phyloP scores from a whole-genome alignment of 2,888 invertebrate species.

The Colletes collaris region DNA sequence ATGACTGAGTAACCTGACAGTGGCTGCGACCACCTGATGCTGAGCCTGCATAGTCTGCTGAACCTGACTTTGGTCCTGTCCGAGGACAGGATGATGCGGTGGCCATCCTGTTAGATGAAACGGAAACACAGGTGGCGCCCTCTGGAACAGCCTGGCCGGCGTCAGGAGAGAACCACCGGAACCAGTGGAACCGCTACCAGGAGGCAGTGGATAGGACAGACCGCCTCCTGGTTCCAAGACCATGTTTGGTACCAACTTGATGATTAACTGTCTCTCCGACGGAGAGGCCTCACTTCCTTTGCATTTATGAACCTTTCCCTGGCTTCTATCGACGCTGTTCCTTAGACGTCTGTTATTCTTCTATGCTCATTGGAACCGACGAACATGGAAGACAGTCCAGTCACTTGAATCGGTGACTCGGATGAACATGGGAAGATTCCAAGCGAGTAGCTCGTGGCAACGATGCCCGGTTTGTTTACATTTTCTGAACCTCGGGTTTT shows the following conservation, averaged over 20 bases:
- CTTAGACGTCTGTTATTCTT: too few species aligned
- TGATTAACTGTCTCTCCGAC: slow-evolving; percentile 56
- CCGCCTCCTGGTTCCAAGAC: slow-evolving; percentile 82
- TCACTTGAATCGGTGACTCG: background rate
- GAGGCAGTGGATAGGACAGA: slow-evolving; percentile 82
- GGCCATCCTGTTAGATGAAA: slow-evolving; percentile 82
- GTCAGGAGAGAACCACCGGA: slow-evolving; percentile 77
- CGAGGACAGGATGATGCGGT: slow-evolving; percentile 80
- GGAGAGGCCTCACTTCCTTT: slow-evolving; percentile 61
- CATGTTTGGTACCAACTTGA: slow-evolving; percentile 82
- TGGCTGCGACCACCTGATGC: slow-evolving; percentile 79
- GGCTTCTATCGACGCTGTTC: background rate
- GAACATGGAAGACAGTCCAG: background rate
- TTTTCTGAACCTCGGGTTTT: slow-evolving; percentile 7
- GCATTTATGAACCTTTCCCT: slow-evolving; percentile 52
- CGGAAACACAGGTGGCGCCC: slow-evolving; percentile 81
- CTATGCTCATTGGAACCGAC: slow-evolving; percentile 15
- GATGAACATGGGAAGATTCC: background rate
- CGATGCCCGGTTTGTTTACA: slow-evolving; percentile 26
- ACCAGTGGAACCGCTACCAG: slow-evolving; percentile 78
- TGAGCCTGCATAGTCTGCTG: slow-evolving; percentile 80
- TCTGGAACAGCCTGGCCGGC: slow-evolving; percentile 79
- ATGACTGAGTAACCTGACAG: slow-evolving; percentile 78
- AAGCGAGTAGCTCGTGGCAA: too few species aligned
- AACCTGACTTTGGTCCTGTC: slow-evolving; percentile 80